Base-by-base conservation (phyloP, 2,888 invertebrate genomes). In the Pecten maximus region DNA sequence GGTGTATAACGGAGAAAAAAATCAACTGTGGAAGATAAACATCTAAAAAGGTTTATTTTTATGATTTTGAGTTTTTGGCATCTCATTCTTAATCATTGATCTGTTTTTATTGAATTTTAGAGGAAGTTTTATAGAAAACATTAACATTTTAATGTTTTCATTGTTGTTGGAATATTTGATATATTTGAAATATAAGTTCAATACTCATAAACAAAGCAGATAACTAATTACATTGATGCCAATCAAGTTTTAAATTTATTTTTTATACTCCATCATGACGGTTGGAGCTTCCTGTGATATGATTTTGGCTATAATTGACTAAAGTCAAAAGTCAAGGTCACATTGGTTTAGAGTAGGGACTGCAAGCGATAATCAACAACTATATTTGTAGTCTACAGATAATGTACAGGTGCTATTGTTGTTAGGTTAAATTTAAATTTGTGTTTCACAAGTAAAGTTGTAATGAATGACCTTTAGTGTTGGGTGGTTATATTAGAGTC, bases 321-420 rank as follows among this genome's bases (percentile, higher is more conserved):
- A 74, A 74, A 23, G 74, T 74, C 74, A 74, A 74, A 74, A 35
- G 74, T 74, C 74, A 74, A 74, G 74, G 74, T 35, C 35, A 74
- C 74, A 74, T 35, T 74, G 35, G 28, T 74, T 74, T 12, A 74
- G 15, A 35, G 28, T 35, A 8, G 35, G 74, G 35, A 74, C 35
- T 74, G 35, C 1, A 28, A 23, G 35, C 6, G 35, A 54, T 54
- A 74, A n/a, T 74, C 35, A 74, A n/a, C n/a, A n/a, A 6, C 15
- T 23, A 28, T 74, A 6, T 74, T 74, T 74, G 74, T 74, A 35
- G 35, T 74, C 74, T 74, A 74, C 28, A 28, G 74, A 35, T 60
- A 3, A 8, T 28, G 10, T 60, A 16, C 74, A 35, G 74, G 74
- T 74, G 74, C 74, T 74, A 74, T 74, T 23, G 23, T 74, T 74